These are phyloP conservation scores for Clarias macrocephalus DNA, from an alignment of 2,113 vertebrate species.

Conservation along the genomic window DNA sequence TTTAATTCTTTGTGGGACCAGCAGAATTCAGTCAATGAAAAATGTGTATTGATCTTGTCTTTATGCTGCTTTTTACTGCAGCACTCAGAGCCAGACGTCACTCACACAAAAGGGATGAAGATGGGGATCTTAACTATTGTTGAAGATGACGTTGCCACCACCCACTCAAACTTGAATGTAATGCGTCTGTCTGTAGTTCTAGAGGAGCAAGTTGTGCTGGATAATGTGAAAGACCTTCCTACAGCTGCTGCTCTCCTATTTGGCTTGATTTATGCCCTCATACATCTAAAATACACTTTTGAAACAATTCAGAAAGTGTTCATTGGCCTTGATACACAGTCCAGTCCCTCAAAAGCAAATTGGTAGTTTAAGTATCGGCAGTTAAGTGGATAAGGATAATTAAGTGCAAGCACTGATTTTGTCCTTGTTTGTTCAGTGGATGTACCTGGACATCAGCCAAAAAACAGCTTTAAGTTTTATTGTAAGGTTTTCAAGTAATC, in stretches of 20 bases:
- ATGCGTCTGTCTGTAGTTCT: no score
- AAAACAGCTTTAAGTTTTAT: no score
- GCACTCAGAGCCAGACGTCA: background rate
- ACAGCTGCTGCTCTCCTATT: background rate
- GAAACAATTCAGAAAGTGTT: constrained; percentile 1
- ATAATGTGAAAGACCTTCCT: background rate
- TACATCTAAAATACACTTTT: constrained; percentile 18
- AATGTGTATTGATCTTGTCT: background rate
- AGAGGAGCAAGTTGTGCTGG: no score
- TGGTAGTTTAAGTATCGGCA: no score
- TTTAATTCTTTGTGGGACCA: background rate
- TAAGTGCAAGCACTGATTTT: no score
- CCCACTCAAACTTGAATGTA: no score
- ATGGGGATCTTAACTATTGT: background rate
- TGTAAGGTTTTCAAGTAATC: no score
- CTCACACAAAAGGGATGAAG: background rate
- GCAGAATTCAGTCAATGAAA: background rate
- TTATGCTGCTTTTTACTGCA: background rate
- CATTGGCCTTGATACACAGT: no score
- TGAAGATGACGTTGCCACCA: background rate
- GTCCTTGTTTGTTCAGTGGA: no score
- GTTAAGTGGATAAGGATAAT: no score
- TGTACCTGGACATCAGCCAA: no score
- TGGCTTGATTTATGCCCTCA: constrained; percentile 19
- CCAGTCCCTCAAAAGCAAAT: no score